These are phyloP conservation scores for Todiramphus saurophagus DNA, from an alignment of 2,113 vertebrate genomes.

Conservation along the genomic window DNA sequence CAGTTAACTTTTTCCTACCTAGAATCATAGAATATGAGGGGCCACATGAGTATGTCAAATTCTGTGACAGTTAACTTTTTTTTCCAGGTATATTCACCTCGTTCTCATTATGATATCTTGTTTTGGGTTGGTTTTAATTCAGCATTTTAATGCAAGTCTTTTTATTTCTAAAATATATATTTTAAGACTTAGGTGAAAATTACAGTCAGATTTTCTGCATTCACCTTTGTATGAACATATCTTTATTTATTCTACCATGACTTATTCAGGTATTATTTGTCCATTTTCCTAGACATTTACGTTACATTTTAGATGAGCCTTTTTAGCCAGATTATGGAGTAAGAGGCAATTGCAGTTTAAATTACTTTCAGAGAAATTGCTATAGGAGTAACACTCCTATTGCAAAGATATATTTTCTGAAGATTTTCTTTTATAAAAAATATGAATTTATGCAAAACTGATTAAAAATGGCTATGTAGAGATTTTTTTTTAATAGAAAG, in stretches of 20 bases:
- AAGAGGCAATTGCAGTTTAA: background rate
- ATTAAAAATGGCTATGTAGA: background rate
- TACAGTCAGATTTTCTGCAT: background rate
- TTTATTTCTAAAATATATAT: background rate
- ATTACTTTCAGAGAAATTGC: background rate
- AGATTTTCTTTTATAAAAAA: background rate
- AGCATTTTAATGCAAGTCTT: background rate
- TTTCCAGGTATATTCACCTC: background rate
- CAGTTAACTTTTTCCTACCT: background rate
- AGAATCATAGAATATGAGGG: background rate
- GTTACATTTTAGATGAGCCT: background rate
- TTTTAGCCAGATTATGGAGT: background rate
- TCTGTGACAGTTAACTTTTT: background rate
- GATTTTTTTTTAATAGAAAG: background rate
- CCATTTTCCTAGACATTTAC: background rate
- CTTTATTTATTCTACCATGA: background rate
- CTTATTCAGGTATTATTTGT: background rate
- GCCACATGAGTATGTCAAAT: background rate
- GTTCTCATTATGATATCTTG: background rate
- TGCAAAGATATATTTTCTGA: background rate
- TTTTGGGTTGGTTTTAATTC: background rate
- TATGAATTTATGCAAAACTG: background rate
- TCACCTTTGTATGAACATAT: background rate
- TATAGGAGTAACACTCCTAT: background rate
- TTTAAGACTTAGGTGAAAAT: background rate